Evolutionary conservation across 2,888 invertebrate genomes (phyloP).

Genomic region (Entomobrya multifasciata): DNA sequence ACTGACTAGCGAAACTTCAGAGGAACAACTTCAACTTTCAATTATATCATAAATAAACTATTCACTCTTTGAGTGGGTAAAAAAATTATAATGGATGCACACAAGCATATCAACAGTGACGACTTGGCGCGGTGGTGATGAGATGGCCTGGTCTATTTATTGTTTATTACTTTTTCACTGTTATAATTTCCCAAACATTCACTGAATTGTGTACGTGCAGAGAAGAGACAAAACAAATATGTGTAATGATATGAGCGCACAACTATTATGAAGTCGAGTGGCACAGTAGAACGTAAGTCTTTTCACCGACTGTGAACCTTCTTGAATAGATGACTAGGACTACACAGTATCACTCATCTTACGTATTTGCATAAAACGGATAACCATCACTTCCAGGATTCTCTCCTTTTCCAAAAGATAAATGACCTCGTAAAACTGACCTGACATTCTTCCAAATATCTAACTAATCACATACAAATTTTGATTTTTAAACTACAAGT

Average conservation of each 20-base stretch:
- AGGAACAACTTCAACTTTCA: slow-evolving; percentile 50
- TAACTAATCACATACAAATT: too few species aligned
- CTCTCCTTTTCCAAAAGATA: too few species aligned
- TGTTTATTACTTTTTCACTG: slow-evolving; percentile 3
- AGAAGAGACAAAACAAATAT: background rate
- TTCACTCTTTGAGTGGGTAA: slow-evolving; percentile 52
- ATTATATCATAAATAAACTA: slow-evolving; percentile 21
- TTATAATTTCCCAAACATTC: too few species aligned
- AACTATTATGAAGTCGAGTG: background rate
- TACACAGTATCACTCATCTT: background rate
- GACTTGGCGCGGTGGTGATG: background rate
- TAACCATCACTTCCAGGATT: too few species aligned
- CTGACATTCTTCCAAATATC: too few species aligned
- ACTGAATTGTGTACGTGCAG: too few species aligned
- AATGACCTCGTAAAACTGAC: too few species aligned
- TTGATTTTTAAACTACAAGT: too few species aligned
- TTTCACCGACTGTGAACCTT: background rate
- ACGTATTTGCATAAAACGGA: too few species aligned
- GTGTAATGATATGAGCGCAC: background rate
- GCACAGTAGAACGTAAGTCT: background rate
- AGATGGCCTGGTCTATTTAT: slow-evolving; percentile 31
- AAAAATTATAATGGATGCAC: slow-evolving; percentile 19
- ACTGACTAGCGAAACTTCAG: background rate
- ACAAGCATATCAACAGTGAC: background rate
- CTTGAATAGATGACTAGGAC: background rate